Base-by-base conservation (phyloP, 2,888 invertebrate species). In the Cremastinae sp. region DNA sequence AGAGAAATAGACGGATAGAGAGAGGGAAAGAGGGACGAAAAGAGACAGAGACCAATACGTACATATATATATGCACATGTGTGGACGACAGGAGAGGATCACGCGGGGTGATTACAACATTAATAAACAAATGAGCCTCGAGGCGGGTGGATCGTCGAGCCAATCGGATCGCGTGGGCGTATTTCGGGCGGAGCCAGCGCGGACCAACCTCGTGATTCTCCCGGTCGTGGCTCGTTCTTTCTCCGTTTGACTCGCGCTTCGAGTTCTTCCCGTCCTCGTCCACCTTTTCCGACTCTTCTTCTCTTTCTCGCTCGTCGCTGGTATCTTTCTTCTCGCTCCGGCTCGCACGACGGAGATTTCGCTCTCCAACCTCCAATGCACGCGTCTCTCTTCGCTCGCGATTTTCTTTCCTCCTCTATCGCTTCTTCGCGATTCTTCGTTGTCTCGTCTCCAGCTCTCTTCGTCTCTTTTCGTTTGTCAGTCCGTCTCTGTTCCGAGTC, bases 91-190 rank as follows among this genome's bases (percentile, higher is more conserved):
- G 86, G 87, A 88, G 89, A 87, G 87, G 87, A 89, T 89, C 77
- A 77, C 77, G 70, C 87, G 85, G 70, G 84, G 85, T 89, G 89
- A 89, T 89, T 89, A 89, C 89, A 88, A 88, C 89, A 89, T 89
- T 89, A 89, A 89, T 89, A 89, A 89, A 89, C 89, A 89, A 89
- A 89, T 89, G 89, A 89, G 88, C 84, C 88, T 85, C 83, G 83
- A 86, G 86, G 88, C 87, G 88, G 86, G 86, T 86, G 85, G 83
- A 84, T 83, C 81, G 79, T 77, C 80, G 22, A 66, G 82, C 89
- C 89, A 89, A 89, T 89, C 78, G 82, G 80, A 64, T 61, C 65
- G 78, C 80, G 84, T 85, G 87, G 89, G 89, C 89, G 89, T 85
- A 80, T 80, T 80, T 75, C 80, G 84, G 89, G 89, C 88, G 89